A percentile compares a stretch with the other conserved stretches of the same genome.
Evolutionary conservation across 30 jellyfish, hydroid and myxozoan genomes (phyloP).

Genomic region (Hydra vulgaris): DNA sequence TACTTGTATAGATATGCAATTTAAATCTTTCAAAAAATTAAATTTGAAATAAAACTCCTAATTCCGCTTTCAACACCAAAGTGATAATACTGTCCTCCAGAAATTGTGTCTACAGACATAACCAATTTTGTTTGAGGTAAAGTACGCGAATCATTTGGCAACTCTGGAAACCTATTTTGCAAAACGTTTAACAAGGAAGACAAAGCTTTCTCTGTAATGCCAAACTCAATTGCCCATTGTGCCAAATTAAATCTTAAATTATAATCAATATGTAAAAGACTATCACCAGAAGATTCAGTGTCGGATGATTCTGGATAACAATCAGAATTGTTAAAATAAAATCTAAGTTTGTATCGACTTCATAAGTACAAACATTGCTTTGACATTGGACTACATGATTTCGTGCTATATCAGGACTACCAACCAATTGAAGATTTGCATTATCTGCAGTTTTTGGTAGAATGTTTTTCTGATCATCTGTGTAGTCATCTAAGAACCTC

Average conservation of each 20-base stretch:
- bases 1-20: not conserved
- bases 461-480: not conserved
- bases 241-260: not conserved
- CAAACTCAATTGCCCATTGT: not conserved
- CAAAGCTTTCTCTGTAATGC: not conserved
- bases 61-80: not conserved
- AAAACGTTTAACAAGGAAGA: not conserved
- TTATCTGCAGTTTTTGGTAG: not conserved
- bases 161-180: not conserved
- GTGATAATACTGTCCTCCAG: not conserved
- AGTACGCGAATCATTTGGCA: not conserved
- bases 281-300: not conserved
- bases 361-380: not conserved
- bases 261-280: not conserved
- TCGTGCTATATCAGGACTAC: not conserved
- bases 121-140: not conserved
- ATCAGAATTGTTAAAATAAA: not conserved
- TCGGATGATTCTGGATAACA: not conserved
- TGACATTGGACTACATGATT: not conserved
- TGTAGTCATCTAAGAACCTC: not conserved
- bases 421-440: not conserved
- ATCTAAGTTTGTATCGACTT: not conserved
- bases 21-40: not conserved
- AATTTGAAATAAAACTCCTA: not conserved
- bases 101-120: not conserved